These are phyloP conservation scores for Schrankia costaestrigalis DNA, from an alignment of 2,888 invertebrate species.

Conservation along the genomic window DNA sequence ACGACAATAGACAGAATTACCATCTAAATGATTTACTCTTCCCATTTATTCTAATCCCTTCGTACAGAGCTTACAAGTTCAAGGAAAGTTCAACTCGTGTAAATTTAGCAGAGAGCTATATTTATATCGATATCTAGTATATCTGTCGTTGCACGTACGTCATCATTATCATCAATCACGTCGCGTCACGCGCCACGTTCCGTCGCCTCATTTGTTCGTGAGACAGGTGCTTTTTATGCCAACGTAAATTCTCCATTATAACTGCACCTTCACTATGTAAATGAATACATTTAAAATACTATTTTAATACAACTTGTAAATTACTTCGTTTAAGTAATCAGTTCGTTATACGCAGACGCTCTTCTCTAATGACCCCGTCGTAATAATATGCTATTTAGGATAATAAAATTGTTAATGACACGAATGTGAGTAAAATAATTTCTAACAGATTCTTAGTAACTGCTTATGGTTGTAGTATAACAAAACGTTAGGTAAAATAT, in stretches of 20 bases:
- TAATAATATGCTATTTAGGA: constrained; percentile 12
- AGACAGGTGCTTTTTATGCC: constrained; percentile 31
- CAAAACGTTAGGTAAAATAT: too few species aligned
- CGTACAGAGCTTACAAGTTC: too few species aligned
- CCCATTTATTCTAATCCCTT: too few species aligned
- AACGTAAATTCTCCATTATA: constrained; percentile 23
- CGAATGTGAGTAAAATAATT: too few species aligned
- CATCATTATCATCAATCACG: constrained; percentile 68
- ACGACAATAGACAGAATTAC: too few species aligned
- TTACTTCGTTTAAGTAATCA: constrained; percentile 7
- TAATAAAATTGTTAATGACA: too few species aligned
- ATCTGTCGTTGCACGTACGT: constrained; percentile 19
- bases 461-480: too few species aligned
- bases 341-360: constrained; percentile 3
- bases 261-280: constrained; percentile 25
- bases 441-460: too few species aligned
- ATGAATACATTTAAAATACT: constrained; percentile 19
- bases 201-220: constrained; percentile 48
- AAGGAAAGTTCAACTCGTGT: too few species aligned
- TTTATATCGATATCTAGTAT: constrained; percentile 30
- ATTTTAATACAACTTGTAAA: constrained; percentile 16
- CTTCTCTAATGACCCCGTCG: constrained; percentile 14
- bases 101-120: constrained; percentile 6
- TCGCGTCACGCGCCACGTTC: constrained; percentile 43
- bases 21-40: too few species aligned